Evolutionary conservation across 2,113 vertebrate genomes (phyloP), one percentile per base, ranked within the genome.

Genomic region (Melanotaenia duboulayi): DNA sequence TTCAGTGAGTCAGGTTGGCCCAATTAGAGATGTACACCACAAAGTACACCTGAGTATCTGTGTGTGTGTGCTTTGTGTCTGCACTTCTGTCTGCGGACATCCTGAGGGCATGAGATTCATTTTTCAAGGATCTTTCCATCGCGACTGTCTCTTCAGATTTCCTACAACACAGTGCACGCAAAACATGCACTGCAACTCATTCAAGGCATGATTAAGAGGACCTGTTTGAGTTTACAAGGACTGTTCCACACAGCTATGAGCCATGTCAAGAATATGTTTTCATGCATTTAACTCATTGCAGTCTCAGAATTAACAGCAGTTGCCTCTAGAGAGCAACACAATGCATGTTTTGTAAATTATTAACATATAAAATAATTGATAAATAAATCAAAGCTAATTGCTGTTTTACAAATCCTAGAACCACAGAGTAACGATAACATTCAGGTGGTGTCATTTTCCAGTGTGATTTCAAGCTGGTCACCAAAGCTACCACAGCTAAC

Each of bases 21-120:
- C 62, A 88, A 87, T 91, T 84, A 84, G 78, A 78, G 48, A 84
- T 46, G 65, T 39, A 62, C 71, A 82, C 79, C 81, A 81, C 83
- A 83, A 78, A 65, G 74, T 57, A 73, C 55, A 74, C 70, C 44
- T 80, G 72, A 66, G 52, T 54, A 19, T 75, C 32, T 28, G 28
- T 35, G 32, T 76, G 68, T 69, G 56, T 62, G 25, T 28, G 39
- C 11, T 76, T 58, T 68, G 59, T 76, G 23, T 58, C 48, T 22
- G 35, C 16, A 28, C 57, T 9, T 22, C 48, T 65, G 51, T 71
- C 40, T 71, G 51, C 64, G 55, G 37, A 77, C 48, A 60, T 62
- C 69, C 72, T 70, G 54, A 49, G 74, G 75, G 67, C 66, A 68
- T 25, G 57, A 46, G 40, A 56, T 76, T 76, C 67, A 75, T 61